Evolutionary conservation across 2,113 vertebrate species (phyloP).

Genomic region (Corythaixoides concolor): DNA sequence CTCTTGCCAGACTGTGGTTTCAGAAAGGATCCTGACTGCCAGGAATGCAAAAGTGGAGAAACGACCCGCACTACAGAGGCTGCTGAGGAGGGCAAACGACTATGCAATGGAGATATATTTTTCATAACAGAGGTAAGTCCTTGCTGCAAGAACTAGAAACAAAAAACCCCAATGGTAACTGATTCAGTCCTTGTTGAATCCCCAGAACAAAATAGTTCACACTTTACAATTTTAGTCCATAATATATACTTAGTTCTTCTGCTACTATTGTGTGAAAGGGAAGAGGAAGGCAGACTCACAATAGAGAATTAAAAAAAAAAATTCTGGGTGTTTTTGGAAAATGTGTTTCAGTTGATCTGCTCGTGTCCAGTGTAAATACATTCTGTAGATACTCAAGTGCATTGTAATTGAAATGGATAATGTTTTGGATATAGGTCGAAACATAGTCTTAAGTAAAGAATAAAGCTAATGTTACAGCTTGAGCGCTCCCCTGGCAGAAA

Average conservation of each 20-base stretch:
- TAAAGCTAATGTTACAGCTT: background rate
- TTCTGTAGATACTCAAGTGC: background rate
- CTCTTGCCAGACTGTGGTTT: background rate
- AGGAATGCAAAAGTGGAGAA: background rate
- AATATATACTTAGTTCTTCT: background rate
- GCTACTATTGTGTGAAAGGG: background rate
- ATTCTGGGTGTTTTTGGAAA: background rate
- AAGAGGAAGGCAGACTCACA: background rate
- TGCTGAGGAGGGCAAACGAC: conserved; percentile 57
- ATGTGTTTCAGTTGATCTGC: background rate
- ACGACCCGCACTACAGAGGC: background rate
- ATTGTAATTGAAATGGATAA: background rate
- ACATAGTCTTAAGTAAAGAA: background rate
- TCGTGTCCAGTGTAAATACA: background rate
- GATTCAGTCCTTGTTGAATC: background rate
- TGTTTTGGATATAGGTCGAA: background rate
- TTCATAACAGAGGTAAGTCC: conserved; percentile 77
- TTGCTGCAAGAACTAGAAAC: background rate
- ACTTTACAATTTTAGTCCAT: background rate
- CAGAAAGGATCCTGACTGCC: rapidly evolving
- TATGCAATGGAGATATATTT: conserved; percentile 88
- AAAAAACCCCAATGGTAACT: background rate
- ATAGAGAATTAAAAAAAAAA: background rate
- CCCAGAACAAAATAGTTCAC: background rate
- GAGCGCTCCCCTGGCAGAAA: background rate